These are phyloP conservation scores for Leucoma salicis DNA, from an alignment of 2,888 invertebrate species.

Conservation along the genomic window DNA sequence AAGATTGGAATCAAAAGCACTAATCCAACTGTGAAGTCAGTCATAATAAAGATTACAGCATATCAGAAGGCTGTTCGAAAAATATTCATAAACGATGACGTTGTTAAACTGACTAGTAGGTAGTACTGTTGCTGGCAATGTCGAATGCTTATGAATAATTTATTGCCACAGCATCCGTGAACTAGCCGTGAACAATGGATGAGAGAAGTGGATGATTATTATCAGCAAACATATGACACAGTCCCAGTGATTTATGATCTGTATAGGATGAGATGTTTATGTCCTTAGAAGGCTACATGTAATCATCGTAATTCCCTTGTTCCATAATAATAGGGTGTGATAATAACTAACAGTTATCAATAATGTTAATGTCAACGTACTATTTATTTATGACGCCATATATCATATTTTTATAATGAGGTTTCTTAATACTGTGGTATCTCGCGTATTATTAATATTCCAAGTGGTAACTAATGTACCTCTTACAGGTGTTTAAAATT, in stretches of 20 bases:
- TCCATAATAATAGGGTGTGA: conserved; percentile 25
- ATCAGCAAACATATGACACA: conserved; percentile 53
- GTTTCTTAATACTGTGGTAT: too few relatives aligned
- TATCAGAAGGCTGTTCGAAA: not conserved
- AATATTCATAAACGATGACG: not conserved
- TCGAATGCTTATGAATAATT: conserved; percentile 58
- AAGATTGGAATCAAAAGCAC: too few relatives aligned
- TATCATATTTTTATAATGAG: too few relatives aligned
- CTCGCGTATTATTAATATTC: too few relatives aligned
- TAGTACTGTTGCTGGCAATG: conserved; percentile 13
- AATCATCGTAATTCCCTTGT: conserved; percentile 34
- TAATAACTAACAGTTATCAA: conserved; percentile 13
- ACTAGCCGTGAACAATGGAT: conserved; percentile 62
- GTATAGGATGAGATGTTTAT: conserved; percentile 38
- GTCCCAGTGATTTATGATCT: conserved; percentile 53
- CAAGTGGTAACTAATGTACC: too few relatives aligned
- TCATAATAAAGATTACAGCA: not conserved
- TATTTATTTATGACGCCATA: too few relatives aligned
- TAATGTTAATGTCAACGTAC: conserved; percentile 11
- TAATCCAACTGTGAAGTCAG: too few relatives aligned
- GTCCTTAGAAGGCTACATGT: conserved; percentile 32
- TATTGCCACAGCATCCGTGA: conserved; percentile 56
- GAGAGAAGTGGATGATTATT: conserved; percentile 54
- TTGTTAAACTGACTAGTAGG: conserved; percentile 13
- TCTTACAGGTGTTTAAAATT: too few relatives aligned